Percentiles rank a stretch among this genome's conserved stretches.
Evolutionary conservation across 2,888 invertebrate genomes (phyloP).

Genomic region (Monoplex corrugatus): DNA sequence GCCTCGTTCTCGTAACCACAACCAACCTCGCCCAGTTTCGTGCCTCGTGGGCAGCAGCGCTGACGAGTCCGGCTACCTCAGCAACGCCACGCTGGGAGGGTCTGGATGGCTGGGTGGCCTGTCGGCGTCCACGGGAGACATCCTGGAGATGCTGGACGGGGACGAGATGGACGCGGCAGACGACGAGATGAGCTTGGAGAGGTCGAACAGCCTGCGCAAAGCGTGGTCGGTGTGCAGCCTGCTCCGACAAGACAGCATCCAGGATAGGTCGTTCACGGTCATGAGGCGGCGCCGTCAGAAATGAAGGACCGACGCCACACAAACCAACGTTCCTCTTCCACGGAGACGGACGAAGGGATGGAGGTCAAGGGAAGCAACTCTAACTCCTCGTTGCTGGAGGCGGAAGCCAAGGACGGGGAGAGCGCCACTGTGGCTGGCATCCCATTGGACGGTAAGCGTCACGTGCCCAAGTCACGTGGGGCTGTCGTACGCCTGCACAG

Average conservation of each 20-base stretch:
- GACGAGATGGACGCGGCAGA: slow-evolving; percentile 39
- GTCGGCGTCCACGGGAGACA: slow-evolving; percentile 45
- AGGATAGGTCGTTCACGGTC: slow-evolving; percentile 51
- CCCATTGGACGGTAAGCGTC: slow-evolving; percentile 7
- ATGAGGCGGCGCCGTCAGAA: slow-evolving; percentile 49
- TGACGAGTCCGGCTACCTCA: slow-evolving; percentile 48
- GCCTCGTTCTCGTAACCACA: slow-evolving; percentile 5
- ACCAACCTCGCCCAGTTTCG: slow-evolving; percentile 7
- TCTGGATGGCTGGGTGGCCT: slow-evolving; percentile 28
- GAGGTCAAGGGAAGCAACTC: slow-evolving; percentile 27
- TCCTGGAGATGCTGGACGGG: slow-evolving; percentile 31
- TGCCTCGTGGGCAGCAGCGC: slow-evolving; percentile 40
- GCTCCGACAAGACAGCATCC: slow-evolving; percentile 49
- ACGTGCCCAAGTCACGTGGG: slow-evolving; percentile 19
- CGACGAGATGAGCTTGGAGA: slow-evolving; percentile 48
- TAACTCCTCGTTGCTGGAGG: slow-evolving; percentile 4
- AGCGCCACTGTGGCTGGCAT: neutral
- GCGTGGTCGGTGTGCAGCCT: slow-evolving; percentile 52
- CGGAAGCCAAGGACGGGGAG: neutral
- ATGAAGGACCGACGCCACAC: slow-evolving; percentile 46
- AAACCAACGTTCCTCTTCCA: slow-evolving; percentile 45
- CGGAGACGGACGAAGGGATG: slow-evolving; percentile 51
- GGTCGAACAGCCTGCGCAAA: slow-evolving; percentile 45
- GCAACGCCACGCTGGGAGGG: slow-evolving; percentile 38
- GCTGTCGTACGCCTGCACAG: slow-evolving; percentile 43